Conservation (phyloP, 2,113 vertebrate genomes). For the Okapia johnstoni region DNA sequence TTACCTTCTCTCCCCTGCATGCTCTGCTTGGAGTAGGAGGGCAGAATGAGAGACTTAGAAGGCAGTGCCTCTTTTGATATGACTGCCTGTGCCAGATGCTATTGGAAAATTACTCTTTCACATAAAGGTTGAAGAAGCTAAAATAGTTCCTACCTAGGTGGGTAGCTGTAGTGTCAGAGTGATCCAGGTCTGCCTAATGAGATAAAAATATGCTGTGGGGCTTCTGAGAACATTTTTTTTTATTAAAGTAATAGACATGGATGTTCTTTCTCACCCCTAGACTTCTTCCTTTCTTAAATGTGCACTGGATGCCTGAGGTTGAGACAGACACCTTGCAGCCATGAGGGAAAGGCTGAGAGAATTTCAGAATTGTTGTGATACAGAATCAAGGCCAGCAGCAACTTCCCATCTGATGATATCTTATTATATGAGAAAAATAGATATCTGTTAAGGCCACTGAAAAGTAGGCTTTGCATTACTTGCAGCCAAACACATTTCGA, state of each 20-base stretch:
- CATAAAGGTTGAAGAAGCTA: background rate
- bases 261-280: background rate
- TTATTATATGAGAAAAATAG: background rate
- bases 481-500: background rate
- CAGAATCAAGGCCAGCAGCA: background rate
- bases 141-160: background rate
- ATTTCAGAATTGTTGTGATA: background rate
- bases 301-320: background rate
- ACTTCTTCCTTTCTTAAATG: background rate
- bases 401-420: background rate
- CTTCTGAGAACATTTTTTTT: background rate
- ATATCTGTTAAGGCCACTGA: background rate
- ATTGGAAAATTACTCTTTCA: background rate
- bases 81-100: background rate
- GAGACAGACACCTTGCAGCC: background rate
- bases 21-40: background rate
- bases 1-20: background rate
- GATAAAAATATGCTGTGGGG: background rate
- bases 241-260: background rate
- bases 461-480: background rate
- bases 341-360: background rate
- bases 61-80: background rate
- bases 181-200: background rate
- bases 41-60: background rate
- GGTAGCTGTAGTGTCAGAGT: background rate